These are phyloP conservation scores for Epizoanthus scotinus DNA, from an alignment of 92 coral and sea anemone genomes.

Conservation along the genomic window DNA sequence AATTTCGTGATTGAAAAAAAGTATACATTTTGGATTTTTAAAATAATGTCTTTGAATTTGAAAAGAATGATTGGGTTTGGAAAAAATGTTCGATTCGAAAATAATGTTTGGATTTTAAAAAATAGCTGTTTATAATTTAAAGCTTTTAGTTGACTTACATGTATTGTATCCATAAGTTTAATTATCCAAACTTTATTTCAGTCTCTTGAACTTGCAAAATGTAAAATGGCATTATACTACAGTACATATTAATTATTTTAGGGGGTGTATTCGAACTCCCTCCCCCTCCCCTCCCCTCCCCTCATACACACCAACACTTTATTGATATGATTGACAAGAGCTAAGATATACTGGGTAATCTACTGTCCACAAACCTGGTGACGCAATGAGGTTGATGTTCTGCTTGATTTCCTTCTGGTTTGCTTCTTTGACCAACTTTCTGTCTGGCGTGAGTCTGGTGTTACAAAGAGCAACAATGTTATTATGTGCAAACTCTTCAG, in stretches of 20 bases:
- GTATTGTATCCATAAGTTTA: too few relatives aligned
- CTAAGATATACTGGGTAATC: neutral
- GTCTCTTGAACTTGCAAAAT: too few relatives aligned
- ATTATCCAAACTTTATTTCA: too few relatives aligned
- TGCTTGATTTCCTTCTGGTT: slow-evolving; percentile 85
- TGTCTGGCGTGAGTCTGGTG: slow-evolving; percentile 86
- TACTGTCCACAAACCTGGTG: slow-evolving; percentile 70
- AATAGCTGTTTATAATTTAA: too few relatives aligned
- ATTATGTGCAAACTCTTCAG: neutral
- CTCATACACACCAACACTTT: neutral
- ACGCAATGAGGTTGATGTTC: slow-evolving; percentile 83
- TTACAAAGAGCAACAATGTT: neutral
- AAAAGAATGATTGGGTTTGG: neutral
- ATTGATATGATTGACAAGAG: neutral
- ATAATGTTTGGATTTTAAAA: too few relatives aligned
- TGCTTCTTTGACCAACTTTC: slow-evolving; percentile 82
- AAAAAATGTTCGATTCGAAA: too few relatives aligned
- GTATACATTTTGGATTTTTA: neutral
- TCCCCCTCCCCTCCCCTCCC: neutral
- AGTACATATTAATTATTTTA: too few relatives aligned
- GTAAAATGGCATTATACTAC: too few relatives aligned
- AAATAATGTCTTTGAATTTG: neutral
- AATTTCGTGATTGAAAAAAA: neutral
- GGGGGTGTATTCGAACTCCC: too few relatives aligned
- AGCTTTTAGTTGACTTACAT: too few relatives aligned